Evolutionary conservation across 1,140 invertebrate genomes (phyloP), one percentile per base, ranked within the genome.

Genomic region (Varroa destructor): DNA sequence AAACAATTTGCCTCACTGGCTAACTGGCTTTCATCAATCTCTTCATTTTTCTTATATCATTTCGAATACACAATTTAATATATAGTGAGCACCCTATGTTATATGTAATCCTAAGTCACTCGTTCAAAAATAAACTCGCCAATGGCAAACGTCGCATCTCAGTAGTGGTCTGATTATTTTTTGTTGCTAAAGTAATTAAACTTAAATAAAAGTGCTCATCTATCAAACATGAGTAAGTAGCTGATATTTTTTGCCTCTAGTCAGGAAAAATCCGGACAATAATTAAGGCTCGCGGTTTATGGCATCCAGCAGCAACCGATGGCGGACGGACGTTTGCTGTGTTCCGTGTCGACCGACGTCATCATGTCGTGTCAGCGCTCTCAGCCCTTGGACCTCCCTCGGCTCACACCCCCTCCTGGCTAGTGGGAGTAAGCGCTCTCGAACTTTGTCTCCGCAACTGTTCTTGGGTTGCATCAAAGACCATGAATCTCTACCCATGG

Each of bases 211-310:
- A 25, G 25, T 25, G 25, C 25, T 25, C 25, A 25, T 25, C 25
- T 25, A 25, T 25, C 25, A 25, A 25, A 25, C 25, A 25, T 25
- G 25, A 25, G 25, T 25, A 25, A 25, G 25, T 25, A 25, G 25
- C 25, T 25, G 25, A 25, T 43, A 56, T 72, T 56, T 72, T 55
- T 72, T 81, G 81, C 43, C 72, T 75, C 5, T 78, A 95, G 89
- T 93, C 88, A 43, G 84, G 85, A 74, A 84, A 88, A 76, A 82
- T 98, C 64, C 86, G 91, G 55, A 97, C 93, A 0, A 88, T 98
- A 37, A 89, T 99, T 73, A 97, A 97, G 81, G 91, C 95, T 1
- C 85, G 88, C 14, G 93, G 93, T 0, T 82, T 97, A 10, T 94
- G 91, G 90, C 88, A 93, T 81, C 93, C 93, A 0, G 46, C 46